Percentiles rank a stretch among this genome's conserved stretches.
phyloP scores from a whole-genome alignment of 2,888 invertebrate genomes.

The Abrostola tripartita region DNA sequence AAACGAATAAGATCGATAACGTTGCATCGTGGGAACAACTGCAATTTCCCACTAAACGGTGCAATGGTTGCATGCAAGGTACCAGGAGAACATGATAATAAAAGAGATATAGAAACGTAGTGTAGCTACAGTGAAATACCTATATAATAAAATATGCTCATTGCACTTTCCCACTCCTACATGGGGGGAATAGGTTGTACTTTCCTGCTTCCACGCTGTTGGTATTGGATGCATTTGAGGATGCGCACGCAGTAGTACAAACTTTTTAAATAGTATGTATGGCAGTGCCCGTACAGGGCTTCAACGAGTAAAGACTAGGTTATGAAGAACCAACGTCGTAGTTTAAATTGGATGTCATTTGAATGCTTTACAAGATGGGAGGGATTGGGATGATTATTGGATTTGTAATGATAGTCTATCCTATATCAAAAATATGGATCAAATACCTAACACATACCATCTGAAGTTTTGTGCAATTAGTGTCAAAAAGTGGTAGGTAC shows the following conservation, averaged over 20 bases:
- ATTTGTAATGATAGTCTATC: too few species aligned
- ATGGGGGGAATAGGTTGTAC: slow-evolving; percentile 16
- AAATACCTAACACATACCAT: too few species aligned
- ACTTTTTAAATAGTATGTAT: slow-evolving; percentile 3
- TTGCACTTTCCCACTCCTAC: slow-evolving; percentile 27
- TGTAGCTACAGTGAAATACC: slow-evolving; percentile 6
- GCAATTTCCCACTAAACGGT: slow-evolving; percentile 5
- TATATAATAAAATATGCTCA: slow-evolving; percentile 11
- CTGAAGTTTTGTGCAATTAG: too few species aligned
- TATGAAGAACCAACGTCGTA: background rate
- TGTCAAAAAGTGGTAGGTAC: too few species aligned
- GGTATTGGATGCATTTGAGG: slow-evolving; percentile 24
- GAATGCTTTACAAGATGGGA: background rate
- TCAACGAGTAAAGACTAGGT: background rate
- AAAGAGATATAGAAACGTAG: slow-evolving; percentile 6
- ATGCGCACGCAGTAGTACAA: slow-evolving; percentile 31
- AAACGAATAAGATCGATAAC: background rate
- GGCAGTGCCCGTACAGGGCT: background rate
- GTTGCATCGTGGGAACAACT: background rate
- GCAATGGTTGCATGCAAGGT: slow-evolving; percentile 31
- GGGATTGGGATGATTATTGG: too few species aligned
- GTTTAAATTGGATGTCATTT: background rate
- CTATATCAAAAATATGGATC: too few species aligned
- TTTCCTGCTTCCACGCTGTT: slow-evolving; percentile 42
- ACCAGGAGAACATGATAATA: slow-evolving; percentile 39